phyloP scores from a whole-genome alignment of 2,888 invertebrate genomes.

The Diarsia brunnea region DNA sequence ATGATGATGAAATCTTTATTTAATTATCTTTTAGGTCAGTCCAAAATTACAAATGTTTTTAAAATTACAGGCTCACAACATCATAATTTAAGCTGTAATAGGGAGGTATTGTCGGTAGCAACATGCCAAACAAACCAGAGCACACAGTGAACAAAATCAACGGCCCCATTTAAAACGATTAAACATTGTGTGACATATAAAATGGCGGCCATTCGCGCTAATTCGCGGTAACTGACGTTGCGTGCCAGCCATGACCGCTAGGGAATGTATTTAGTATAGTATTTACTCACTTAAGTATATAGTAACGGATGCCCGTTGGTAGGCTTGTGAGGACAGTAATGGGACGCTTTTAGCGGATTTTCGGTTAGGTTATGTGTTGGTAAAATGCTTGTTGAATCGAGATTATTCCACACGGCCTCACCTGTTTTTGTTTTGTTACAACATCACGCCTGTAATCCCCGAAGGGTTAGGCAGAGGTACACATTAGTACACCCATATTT shows the following conservation, averaged over 20 bases:
- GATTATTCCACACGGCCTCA: not conserved
- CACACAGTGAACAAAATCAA: constrained; percentile 30
- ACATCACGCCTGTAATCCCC: no score
- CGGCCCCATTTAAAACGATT: constrained; percentile 38
- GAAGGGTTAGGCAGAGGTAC: no score
- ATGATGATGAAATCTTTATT: no score
- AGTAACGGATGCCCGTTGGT: constrained; percentile 41
- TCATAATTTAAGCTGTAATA: not conserved
- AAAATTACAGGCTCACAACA: not conserved
- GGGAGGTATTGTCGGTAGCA: constrained; percentile 1
- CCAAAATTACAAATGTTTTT: not conserved
- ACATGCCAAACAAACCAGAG: constrained; percentile 3
- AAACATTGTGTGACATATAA: constrained; percentile 27
- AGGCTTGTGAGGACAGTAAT: constrained; percentile 36
- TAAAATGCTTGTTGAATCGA: not conserved
- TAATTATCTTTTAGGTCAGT: not conserved
- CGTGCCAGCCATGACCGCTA: constrained; percentile 41
- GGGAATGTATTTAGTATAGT: constrained; percentile 46
- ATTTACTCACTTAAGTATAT: constrained; percentile 35
- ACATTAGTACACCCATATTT: no score
- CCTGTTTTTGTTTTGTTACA: not conserved
- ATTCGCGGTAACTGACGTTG: constrained; percentile 41
- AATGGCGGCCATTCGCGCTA: constrained; percentile 37
- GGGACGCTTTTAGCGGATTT: constrained; percentile 36
- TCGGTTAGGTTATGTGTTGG: constrained; percentile 7